Base-by-base conservation (phyloP, 2,113 vertebrate genomes). In the Dicentrarchus labrax region DNA sequence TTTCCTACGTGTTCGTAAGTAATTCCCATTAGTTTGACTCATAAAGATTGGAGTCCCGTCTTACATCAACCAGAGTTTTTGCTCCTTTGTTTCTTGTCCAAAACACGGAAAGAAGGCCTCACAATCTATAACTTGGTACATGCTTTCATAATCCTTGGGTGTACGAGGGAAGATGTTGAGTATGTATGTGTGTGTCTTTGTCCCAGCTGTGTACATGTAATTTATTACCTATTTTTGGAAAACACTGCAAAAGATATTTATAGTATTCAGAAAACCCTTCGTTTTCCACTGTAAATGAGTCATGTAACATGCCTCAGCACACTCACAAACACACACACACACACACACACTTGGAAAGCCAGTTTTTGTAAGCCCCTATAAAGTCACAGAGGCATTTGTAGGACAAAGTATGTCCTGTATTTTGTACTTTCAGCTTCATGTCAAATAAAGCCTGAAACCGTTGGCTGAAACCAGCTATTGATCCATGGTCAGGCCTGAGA, bases 211-310 rank as follows among this genome's bases (percentile, higher is more conserved):
- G 66, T 22, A 76, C 60, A 53, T 70, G 54, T 22, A 60, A 75
- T 56, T n/a, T n/a, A n/a, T 78, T 45, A 60, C 16, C 54, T 21
- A 19, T 45, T 48, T 69, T 30, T 30, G 1, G 17, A 74, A 47
- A 59, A 53, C 19, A 21, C 38, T 65, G 39, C 43, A 48, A 71
- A 41, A 72, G 36, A n/a, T 82, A 59, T 82, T 80, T 66, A 57
- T 80, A 57, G 64, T 50, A 57, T 79, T 39, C 30, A 4, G 70
- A 84, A 86, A 85, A 66, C 70, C 43, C 39, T n/a, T 30, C 19
- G 19, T 47, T 84, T 76, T 82, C 72, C 53, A 70, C 80, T 59
- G 79, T 71, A 76, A 79, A 51, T 87, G 68, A 85, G 38, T 85
- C 71, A 71, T 70, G 59, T 47, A 64, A 15, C 16, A 54, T 15